A percentile compares a stretch with the other conserved stretches of the same genome.
These are phyloP conservation scores for Mandrillus leucophaeus DNA, from an alignment of 2,113 vertebrate species.

Conservation along the genomic window DNA sequence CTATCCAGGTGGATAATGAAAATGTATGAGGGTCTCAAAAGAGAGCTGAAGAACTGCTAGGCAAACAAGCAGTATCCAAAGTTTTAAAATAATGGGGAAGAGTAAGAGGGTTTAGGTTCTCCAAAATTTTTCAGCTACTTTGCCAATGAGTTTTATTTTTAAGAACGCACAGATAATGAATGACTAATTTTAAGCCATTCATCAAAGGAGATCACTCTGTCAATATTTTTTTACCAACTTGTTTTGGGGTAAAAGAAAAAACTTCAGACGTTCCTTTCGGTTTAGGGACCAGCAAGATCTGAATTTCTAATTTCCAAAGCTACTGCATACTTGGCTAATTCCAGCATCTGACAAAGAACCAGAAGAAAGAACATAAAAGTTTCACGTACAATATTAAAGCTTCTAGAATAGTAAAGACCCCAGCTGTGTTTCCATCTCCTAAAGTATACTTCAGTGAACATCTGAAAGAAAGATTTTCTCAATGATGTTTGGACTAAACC, in stretches of 20 bases:
- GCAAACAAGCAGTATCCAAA: slow-evolving; percentile 10
- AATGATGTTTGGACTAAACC: background rate
- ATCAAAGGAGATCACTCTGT: slow-evolving; percentile 43
- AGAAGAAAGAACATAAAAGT: slow-evolving; percentile 49
- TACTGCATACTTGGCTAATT: slow-evolving; percentile 62
- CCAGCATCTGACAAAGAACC: slow-evolving; percentile 54
- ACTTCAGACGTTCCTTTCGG: slow-evolving; percentile 40
- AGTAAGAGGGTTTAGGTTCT: background rate
- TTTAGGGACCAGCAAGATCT: slow-evolving; percentile 38
- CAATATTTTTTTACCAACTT: slow-evolving; percentile 51
- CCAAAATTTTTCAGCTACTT: slow-evolving; percentile 17
- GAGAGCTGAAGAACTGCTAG: background rate
- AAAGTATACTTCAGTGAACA: background rate
- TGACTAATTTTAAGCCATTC: slow-evolving; percentile 36
- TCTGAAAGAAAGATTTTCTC: background rate
- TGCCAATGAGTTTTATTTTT: slow-evolving; percentile 48
- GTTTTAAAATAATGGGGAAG: background rate
- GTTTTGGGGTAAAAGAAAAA: slow-evolving; percentile 37
- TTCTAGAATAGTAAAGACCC: slow-evolving; percentile 30
- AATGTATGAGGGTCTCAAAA: background rate
- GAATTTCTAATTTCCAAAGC: slow-evolving; percentile 65
- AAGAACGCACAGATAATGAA: slow-evolving; percentile 43
- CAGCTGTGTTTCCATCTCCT: slow-evolving; percentile 38
- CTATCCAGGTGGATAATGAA: slow-evolving; percentile 4
- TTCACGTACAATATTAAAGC: slow-evolving; percentile 16